Base-by-base conservation (phyloP, 2,113 vertebrate genomes). In the Psammodynastes pulverulentus region DNA sequence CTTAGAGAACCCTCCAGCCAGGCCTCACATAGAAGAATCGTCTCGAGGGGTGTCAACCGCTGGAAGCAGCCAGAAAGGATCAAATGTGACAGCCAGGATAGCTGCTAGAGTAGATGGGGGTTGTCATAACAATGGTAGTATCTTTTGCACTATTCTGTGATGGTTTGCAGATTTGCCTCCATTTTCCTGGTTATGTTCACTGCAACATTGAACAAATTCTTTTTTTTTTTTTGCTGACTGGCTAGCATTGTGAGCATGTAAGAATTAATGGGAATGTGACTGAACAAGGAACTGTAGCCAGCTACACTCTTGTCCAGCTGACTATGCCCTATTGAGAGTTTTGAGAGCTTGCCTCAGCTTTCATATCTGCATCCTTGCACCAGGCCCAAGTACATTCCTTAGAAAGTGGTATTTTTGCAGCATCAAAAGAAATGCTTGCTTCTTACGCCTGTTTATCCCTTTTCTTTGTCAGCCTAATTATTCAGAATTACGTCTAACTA, bases 131-230 rank as follows among this genome's bases (percentile, higher is more conserved):
- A 98, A 97, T 0, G 95, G 98, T 91, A 98, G 98, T 94, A 97
- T 98, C 96, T 98, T 98, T 96, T 98, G 98, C 96, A 97, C 97
- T 87, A 97, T 99, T 89, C 96, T 99, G 46, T 99, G 97, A 98
- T 94, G 39, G 72, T 56, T 46, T 3, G 10, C 15, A 6, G 46
- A 43, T 51, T 72, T 88, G 23, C 46, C 53, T n/a, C 13, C 5
- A 45, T 45, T n/a, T 46, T 51, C 86, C 45, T 87, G 2, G 49
- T 49, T 0, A 13, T 1, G 7, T 89, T 67, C 7, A 5, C 34
- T 54, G 54, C 29, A 34, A 46, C 13, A 2, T 34, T 34, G 12
- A 9, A 48, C 21, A 87, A 62, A 26, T 7, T 39, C 19, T 7
- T 23, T 4, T 12, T 5, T 43, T 56, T 39, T 54, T 48, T 43